Conservation (phyloP, 2,888 invertebrate genomes). For the Mythimna pallens region DNA sequence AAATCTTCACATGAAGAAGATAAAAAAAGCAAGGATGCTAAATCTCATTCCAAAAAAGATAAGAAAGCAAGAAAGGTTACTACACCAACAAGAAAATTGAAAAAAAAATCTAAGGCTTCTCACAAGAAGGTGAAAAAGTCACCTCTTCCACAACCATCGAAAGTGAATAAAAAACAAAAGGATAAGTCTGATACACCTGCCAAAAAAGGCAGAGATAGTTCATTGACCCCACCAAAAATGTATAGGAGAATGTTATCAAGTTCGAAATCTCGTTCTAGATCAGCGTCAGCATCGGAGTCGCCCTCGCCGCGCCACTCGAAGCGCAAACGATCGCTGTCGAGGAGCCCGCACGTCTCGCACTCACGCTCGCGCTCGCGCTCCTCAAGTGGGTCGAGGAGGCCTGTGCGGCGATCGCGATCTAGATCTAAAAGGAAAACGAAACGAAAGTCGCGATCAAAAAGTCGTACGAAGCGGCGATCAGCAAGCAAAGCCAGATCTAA, state of each 20-base stretch:
- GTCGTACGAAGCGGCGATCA: constrained; percentile 75
- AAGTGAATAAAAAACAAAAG: constrained; percentile 73
- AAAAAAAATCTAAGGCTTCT: constrained; percentile 72
- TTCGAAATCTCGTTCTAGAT: constrained; percentile 78
- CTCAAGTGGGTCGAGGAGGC: constrained; percentile 69
- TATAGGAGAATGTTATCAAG: constrained; percentile 80
- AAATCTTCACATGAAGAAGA: constrained; percentile 70
- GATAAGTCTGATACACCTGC: constrained; percentile 70
- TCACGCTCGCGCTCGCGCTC: constrained; percentile 70
- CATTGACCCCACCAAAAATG: constrained; percentile 84
- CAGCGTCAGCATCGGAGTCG: constrained; percentile 64
- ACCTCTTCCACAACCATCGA: constrained; percentile 78
- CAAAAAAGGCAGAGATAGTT: constrained; percentile 78
- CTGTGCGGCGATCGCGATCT: constrained; percentile 71
- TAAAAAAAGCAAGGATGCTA: constrained; percentile 67
- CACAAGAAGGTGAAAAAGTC: constrained; percentile 73
- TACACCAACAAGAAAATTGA: constrained; percentile 62
- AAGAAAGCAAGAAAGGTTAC: constrained; percentile 65
- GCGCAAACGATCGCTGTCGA: constrained; percentile 60
- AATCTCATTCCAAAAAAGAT: constrained; percentile 72
- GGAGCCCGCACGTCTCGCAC: constrained; percentile 67
- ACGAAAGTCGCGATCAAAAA: constrained; percentile 75
- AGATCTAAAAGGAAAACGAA: constrained; percentile 71
- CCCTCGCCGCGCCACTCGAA: constrained; percentile 73
- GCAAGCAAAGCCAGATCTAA: constrained; percentile 70